Base-by-base conservation (phyloP, 2,113 vertebrate species). In the Pygoscelis antarcticus region DNA sequence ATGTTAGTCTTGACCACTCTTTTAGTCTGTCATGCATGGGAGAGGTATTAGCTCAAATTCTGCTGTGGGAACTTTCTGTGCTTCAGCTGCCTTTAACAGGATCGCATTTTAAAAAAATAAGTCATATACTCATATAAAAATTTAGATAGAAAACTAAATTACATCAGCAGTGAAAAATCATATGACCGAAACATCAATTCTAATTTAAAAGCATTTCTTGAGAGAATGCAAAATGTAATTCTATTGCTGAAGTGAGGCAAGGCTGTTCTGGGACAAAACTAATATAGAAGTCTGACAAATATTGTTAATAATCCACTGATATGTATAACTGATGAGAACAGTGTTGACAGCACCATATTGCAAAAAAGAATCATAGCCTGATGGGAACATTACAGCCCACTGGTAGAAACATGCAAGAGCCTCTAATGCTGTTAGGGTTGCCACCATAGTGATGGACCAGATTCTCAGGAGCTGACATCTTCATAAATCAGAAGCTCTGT, bases 251-350 rank as follows among this genome's bases (percentile, higher is more conserved):
- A 96, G 92, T 95, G 91, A 96, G 89, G 80, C 92, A 94, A 93
- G 87, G 77, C 93, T 95, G 94, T 97, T 97, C 94, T 97, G 97
- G 97, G 93, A 90, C 97, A 97, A 98, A 99, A 98, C 98, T 99
- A 99, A 99, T 98, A 98, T 97, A 98, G 98, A 96, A 98, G 93
- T 98, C 98, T 98, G 98, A 99, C 98, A 99, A 98, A 98, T 97
- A 97, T 97, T 98, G 98, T 98, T 99, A 98, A 99, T 99, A 99
- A 98, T 97, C 92, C 94, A 95, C 96, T 98, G 98, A 98, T 98
- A 98, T 70, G 89, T 98, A 88, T 97, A 98, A 97, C 95, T 96
- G 84, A 97, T 99, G 98, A 98, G 98, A 99, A 97, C 80, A 96
- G 93, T 98, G 98, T 98, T 98, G 98, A 99, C 98, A 98, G 97